phyloP scores from a whole-genome alignment of 2,888 invertebrate species.

The Oscheius sp. region DNA sequence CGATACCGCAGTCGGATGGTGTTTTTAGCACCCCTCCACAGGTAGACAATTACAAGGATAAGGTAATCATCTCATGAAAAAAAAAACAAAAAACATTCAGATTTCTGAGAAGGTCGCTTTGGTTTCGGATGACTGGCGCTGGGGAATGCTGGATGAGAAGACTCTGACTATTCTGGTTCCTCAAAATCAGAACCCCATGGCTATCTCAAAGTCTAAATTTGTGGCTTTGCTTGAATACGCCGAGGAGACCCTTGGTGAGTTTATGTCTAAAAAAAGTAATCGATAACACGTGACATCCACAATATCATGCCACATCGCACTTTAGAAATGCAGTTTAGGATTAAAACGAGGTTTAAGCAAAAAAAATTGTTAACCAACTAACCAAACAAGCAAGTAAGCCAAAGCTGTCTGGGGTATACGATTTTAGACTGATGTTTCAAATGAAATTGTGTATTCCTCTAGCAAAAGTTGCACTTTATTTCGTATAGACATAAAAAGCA shows the following conservation, averaged over 20 bases:
- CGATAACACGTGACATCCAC: too few species aligned
- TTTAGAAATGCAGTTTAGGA: too few species aligned
- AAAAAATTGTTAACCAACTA: too few species aligned
- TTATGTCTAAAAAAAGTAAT: too few species aligned
- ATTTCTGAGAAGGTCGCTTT: slow-evolving; percentile 35
- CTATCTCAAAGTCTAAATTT: slow-evolving; percentile 49
- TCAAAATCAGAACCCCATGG: slow-evolving; percentile 42
- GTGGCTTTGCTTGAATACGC: slow-evolving; percentile 53
- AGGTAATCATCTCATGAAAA: slow-evolving; percentile 1
- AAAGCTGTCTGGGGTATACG: background rate
- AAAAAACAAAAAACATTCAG: slow-evolving; percentile 2
- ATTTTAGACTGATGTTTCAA: background rate
- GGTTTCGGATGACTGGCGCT: slow-evolving; percentile 49
- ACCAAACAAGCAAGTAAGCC: too few species aligned
- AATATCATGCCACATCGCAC: too few species aligned
- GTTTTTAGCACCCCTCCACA: slow-evolving; percentile 56
- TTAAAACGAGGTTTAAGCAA: too few species aligned
- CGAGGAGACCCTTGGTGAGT: slow-evolving; percentile 48
- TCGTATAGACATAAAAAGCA: background rate
- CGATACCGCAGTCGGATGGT: slow-evolving; percentile 49
- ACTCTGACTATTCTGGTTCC: slow-evolving; percentile 47
- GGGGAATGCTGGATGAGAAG: slow-evolving; percentile 40
- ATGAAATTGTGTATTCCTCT: background rate
- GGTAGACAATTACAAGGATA: slow-evolving; percentile 11
- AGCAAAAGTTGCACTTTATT: background rate